Base-by-base conservation (phyloP, 1,140 invertebrate species). In the Oryzaephilus surinamensis region DNA sequence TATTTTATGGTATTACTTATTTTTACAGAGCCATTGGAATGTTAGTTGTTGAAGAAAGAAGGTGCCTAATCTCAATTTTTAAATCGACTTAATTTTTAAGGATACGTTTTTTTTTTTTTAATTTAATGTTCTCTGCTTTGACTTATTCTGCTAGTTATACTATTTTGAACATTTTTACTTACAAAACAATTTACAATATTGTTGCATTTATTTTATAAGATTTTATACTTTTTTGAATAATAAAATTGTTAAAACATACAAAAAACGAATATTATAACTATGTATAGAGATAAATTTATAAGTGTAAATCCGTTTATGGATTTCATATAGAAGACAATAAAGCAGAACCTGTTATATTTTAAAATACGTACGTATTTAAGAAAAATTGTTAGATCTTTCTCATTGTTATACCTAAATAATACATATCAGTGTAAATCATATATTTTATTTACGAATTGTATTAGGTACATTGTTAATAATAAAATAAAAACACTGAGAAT, bases 81-180 rank as follows among this genome's bases (percentile, higher is more conserved):
- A 32, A 17, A 17, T 30, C 36, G 18, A 36, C 33, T 30, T 31
- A 29, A 19, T 23, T 31, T 37, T 29, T 31, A 19, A 30, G 30
- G 13, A 10, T 33, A 33, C 10, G 17, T 19, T 6, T 33, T 33
- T 21, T 14, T 21, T 10, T 24, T 10, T n/a, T 7, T 10, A 24
- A 24, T 7, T 11, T n/a, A n/a, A n/a, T 24, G 1, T 24, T 11
- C 30, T 38, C 30, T 30, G 36, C 36, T 38, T 38, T 28, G 19
- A 29, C 30, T 38, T 38, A 38, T 38, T 38, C 36, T 38, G 36
- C 36, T 38, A 29, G 36, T 27, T 31, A 38, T 38, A 31, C 30
- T 28, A 28, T 38, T 30, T 20, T 37, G n/a, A 21, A 6, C 19
- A 21, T 21, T 21, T 21, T 37, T 11, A 13, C 23, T 3, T 24